Percentiles rank a stretch among this genome's conserved stretches.
These are phyloP conservation scores for Petroica traversi DNA, from an alignment of 2,113 vertebrate genomes.

Conservation along the genomic window DNA sequence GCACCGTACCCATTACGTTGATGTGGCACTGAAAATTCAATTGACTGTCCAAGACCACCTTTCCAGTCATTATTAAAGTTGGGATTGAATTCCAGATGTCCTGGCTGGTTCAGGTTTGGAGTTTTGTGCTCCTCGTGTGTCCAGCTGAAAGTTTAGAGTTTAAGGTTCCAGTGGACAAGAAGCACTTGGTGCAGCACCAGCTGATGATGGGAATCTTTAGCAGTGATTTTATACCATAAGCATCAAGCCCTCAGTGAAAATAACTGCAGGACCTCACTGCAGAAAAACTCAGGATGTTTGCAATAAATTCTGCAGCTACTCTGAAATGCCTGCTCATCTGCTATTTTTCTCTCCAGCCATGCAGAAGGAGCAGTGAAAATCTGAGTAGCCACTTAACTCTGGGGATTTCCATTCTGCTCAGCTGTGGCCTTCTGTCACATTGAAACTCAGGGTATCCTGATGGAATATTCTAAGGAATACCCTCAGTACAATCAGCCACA, in stretches of 20 bases:
- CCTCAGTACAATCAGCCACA: not conserved
- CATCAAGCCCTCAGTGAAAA: not conserved
- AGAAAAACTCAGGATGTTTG: not conserved
- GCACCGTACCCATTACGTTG: not conserved
- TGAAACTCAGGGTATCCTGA: not conserved
- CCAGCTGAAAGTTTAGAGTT: not conserved
- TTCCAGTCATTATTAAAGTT: not conserved
- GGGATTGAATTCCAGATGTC: not conserved
- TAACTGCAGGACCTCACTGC: not conserved
- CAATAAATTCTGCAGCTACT: not conserved
- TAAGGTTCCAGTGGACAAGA: not conserved
- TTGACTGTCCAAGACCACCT: not conserved
- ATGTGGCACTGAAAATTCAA: not conserved
- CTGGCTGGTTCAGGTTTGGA: not conserved
- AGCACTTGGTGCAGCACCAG: not conserved
- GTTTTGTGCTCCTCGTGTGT: not conserved
- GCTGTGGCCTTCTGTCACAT: not conserved
- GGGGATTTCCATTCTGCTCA: not conserved
- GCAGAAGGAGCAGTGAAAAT: not conserved
- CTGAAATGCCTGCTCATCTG: not conserved
- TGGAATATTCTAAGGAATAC: not conserved
- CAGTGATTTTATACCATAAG: not conserved
- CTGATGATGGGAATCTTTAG: not conserved
- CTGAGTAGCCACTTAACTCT: rapidly evolving
- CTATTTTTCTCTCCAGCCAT: not conserved